Base-by-base conservation (phyloP, 2,797 vertebrate species). In the Spinus pinus region DNA sequence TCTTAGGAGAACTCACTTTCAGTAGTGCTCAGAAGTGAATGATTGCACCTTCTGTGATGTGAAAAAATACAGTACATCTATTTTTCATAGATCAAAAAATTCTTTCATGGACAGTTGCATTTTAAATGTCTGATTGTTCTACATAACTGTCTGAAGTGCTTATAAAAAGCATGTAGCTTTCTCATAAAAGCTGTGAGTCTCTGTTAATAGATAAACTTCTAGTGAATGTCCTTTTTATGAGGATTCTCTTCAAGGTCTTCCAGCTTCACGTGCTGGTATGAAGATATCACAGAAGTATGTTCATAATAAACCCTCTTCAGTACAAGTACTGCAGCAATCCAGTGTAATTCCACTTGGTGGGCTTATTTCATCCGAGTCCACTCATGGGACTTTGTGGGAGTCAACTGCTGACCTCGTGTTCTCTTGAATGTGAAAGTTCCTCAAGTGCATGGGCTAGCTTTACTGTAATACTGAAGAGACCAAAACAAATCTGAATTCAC, bases 1-100 rank as follows among this genome's bases (percentile, higher is more conserved):
- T 96, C 95, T 96, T 97, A 92, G 95, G 96, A 98, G 94, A 98
- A 96, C 96, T 97, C 89, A 94, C 96, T 96, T 95, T 98, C 98
- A 98, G 98, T 97, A 98, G 97, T 97, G 97, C 95, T 97, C 94
- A 96, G 80, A 88, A 97, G 93, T 93, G 94, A 97, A 97, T 84
- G 97, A 95, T 81, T 95, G 96, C 94, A 93, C 97, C 97, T 97
- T 96, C 94, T 86, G 81, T 88, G 96, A 96, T 85, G 92, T 92
- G 97, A 96, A 97, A 96, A 97, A 95, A 97, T 95, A 96, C 97
- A 97, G 90, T 95, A 95, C 79, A 89, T 97, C 96, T 97, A 95
- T 97, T 97, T 97, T 96, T 96, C 92, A 94, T 96, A 97, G 96
- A 96, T 96, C 93, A 96, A 94, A 95, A 97, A 97, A 97, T 94